These are phyloP conservation scores for Chironomus tentans DNA, from an alignment of 2,888 invertebrate species.

Conservation along the genomic window DNA sequence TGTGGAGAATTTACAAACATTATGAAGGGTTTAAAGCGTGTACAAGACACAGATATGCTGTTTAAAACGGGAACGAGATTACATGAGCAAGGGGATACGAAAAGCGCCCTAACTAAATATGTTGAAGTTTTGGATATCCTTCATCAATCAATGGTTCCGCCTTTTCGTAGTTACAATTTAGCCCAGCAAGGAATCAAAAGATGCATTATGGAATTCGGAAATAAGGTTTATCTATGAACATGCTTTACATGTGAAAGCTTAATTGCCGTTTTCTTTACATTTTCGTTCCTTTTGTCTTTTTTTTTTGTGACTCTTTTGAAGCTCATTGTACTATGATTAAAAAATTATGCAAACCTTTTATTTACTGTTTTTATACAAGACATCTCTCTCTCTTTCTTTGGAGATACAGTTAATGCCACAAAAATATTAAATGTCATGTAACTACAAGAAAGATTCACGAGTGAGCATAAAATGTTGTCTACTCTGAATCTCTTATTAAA, in stretches of 20 bases:
- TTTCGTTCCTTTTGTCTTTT: background rate
- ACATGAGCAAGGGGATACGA: constrained; percentile 53
- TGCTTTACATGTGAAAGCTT: background rate
- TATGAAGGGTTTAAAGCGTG: constrained; percentile 56
- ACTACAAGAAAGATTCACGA: no score
- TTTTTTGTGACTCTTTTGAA: background rate
- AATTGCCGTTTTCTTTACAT: background rate
- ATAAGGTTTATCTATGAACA: constrained; percentile 32
- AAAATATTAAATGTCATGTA: no score
- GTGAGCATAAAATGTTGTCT: no score
- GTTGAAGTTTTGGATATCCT: constrained; percentile 57
- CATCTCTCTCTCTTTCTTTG: no score
- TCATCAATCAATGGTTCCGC: constrained; percentile 58
- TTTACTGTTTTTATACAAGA: background rate
- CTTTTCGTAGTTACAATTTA: constrained; percentile 64
- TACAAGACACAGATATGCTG: constrained; percentile 60
- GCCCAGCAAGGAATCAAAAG: constrained; percentile 63
- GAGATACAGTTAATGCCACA: no score
- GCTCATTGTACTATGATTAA: background rate
- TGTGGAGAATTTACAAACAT: constrained; percentile 64
- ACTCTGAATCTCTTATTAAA: no score
- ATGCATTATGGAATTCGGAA: constrained; percentile 59
- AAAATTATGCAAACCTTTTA: background rate
- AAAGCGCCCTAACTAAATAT: constrained; percentile 55
- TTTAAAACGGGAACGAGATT: constrained; percentile 53